phyloP scores from a whole-genome alignment of 1,140 invertebrate species.

The Orius insidiosus region DNA sequence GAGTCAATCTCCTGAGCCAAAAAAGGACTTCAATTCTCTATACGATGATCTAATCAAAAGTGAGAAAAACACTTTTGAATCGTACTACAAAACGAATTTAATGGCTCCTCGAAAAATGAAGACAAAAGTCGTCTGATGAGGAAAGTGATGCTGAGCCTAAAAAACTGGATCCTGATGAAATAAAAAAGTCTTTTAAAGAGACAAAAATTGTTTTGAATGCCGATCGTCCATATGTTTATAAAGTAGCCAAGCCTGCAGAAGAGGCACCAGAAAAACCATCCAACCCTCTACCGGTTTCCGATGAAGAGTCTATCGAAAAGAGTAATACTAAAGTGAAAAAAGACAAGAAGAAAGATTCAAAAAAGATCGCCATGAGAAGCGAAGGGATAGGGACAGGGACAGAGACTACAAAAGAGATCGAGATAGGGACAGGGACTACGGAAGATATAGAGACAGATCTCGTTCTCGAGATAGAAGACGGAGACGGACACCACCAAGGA shows the following conservation, averaged over 20 bases:
- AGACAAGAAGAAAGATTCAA: slow-evolving; percentile 23
- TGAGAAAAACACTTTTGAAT: too few species aligned
- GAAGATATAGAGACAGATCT: neutral
- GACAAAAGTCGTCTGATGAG: slow-evolving; percentile 3
- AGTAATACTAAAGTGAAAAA: slow-evolving; percentile 30
- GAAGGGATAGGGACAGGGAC: slow-evolving; percentile 23
- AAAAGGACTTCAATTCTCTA: neutral
- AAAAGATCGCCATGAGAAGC: slow-evolving; percentile 22
- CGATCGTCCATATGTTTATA: too few species aligned
- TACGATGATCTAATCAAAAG: too few species aligned
- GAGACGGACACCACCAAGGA: neutral
- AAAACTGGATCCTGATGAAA: slow-evolving; percentile 20
- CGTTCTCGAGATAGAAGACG: neutral
- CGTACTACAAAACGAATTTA: neutral
- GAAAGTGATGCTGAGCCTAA: slow-evolving; percentile 6
- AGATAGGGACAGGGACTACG: slow-evolving; percentile 23
- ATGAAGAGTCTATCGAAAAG: slow-evolving; percentile 33
- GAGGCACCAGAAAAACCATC: too few species aligned
- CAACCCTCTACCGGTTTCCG: neutral
- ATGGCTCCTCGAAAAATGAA: neutral
- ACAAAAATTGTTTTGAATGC: too few species aligned
- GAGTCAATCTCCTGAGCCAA: neutral
- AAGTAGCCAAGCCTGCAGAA: too few species aligned
- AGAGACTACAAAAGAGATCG: too few species aligned
- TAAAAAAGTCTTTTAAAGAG: neutral